Conservation (phyloP, 1,140 invertebrate genomes). For the Camponotus floridanus region DNA sequence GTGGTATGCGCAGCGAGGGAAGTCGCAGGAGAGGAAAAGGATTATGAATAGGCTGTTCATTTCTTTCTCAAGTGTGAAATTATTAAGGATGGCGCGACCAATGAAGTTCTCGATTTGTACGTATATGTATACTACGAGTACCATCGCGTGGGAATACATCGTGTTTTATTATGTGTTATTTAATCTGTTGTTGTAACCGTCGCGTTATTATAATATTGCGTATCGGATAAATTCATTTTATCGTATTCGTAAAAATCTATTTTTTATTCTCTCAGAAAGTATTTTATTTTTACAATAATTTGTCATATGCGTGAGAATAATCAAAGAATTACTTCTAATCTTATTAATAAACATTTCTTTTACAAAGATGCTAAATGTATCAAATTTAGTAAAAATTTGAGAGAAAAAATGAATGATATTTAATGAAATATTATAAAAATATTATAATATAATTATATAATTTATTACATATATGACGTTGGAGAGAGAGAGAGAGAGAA, state of each 20-base stretch:
- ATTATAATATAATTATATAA: too few species aligned
- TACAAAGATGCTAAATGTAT: neutral
- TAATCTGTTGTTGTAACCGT: conserved; percentile 42
- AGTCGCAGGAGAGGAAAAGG: conserved; percentile 66
- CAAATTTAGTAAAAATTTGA: neutral
- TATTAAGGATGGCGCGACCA: conserved; percentile 73
- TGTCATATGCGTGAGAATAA: neutral
- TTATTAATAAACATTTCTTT: neutral
- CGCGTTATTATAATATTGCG: conserved; percentile 17
- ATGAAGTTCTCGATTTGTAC: conserved; percentile 53
- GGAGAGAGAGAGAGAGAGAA: too few species aligned
- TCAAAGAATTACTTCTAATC: neutral
- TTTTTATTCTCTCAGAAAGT: neutral
- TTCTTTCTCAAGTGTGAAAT: conserved; percentile 77
- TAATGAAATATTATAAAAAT: conserved; percentile 35
- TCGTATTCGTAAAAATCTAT: neutral
- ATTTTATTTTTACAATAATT: conserved; percentile 7
- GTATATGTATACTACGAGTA: conserved; percentile 18
- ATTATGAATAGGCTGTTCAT: conserved; percentile 79
- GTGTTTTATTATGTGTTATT: conserved; percentile 33
- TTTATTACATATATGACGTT: neutral
- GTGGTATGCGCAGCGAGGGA: conserved; percentile 2
- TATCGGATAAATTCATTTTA: neutral
- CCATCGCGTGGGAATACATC: conserved; percentile 15
- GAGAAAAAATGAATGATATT: neutral